These are phyloP conservation scores for Manduca sexta DNA, from an alignment of 1,140 invertebrate genomes.

Conservation along the genomic window DNA sequence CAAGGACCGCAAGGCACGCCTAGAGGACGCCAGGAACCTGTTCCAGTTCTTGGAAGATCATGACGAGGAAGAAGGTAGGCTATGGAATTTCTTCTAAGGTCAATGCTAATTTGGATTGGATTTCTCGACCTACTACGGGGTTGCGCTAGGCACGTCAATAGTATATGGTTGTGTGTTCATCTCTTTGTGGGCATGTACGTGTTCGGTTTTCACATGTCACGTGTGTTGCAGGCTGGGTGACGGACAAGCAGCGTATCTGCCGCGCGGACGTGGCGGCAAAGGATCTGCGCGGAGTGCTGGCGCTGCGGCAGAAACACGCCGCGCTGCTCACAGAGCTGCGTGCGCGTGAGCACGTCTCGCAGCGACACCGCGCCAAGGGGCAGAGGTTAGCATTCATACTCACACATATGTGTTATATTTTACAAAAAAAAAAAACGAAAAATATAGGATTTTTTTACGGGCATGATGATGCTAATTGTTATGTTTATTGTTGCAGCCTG, in stretches of 20 bases:
- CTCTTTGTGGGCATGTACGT: no score
- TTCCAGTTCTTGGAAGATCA: conserved; percentile 97
- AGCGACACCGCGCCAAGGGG: conserved; percentile 54
- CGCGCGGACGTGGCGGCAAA: conserved; percentile 93
- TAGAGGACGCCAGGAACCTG: conserved; percentile 94
- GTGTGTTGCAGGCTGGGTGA: conserved; percentile 82
- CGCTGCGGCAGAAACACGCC: conserved; percentile 95
- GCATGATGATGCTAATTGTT: no score
- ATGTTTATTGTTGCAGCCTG: conserved; percentile 73
- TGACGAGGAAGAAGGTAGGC: conserved; percentile 89
- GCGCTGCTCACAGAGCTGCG: conserved; percentile 94
- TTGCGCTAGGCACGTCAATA: no score
- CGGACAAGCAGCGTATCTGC: conserved; percentile 94
- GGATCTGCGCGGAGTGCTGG: conserved; percentile 91
- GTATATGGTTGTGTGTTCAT: no score
- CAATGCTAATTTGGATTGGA: no score
- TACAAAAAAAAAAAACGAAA: no score
- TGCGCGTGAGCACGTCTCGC: conserved; percentile 74
- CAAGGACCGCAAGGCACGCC: conserved; percentile 83
- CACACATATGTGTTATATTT: no score
- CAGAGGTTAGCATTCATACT: conserved; percentile 40
- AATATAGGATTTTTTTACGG: no score
- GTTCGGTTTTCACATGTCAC: no score
- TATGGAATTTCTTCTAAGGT: no score
- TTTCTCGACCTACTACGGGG: no score